Evolutionary conservation across 1,140 invertebrate species (phyloP).

Genomic region (Drosophila bocqueti): DNA sequence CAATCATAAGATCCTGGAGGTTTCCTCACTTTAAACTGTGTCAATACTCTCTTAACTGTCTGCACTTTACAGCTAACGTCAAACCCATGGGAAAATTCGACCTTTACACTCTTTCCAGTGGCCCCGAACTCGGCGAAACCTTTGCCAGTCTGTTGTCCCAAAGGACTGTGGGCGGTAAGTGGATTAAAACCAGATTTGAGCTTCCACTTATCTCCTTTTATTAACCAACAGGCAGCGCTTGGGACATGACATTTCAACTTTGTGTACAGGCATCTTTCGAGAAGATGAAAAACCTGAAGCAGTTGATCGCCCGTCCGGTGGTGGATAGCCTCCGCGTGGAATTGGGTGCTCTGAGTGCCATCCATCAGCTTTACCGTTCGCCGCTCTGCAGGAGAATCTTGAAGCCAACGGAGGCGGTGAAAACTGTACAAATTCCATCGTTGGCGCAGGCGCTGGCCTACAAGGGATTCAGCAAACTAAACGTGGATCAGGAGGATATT

Average conservation of each 20-base stretch:
- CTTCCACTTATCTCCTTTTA: background rate
- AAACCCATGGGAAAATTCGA: constrained; percentile 39
- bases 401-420: constrained; percentile 56
- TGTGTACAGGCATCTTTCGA: constrained; percentile 24
- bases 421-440: constrained; percentile 16
- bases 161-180: constrained; percentile 33
- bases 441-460: constrained; percentile 24
- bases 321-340: constrained; percentile 72
- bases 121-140: constrained; percentile 22
- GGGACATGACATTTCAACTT: constrained; percentile 49
- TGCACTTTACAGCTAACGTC: constrained; percentile 21
- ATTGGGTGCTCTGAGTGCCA: constrained; percentile 85
- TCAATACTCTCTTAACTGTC: background rate
- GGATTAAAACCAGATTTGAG: background rate
- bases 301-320: constrained; percentile 44
- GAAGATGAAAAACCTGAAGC: constrained; percentile 26
- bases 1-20: background rate
- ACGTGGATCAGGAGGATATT: constrained; percentile 86
- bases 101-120: constrained; percentile 55
- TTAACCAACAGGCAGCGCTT: constrained; percentile 14
- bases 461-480: constrained; percentile 84
- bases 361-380: constrained; percentile 85
- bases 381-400: constrained; percentile 78
- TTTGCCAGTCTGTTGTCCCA: constrained; percentile 53
- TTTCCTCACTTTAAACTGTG: background rate